Evolutionary conservation across 2,113 vertebrate species (phyloP).

Genomic region (Sphyrna mokarran): DNA sequence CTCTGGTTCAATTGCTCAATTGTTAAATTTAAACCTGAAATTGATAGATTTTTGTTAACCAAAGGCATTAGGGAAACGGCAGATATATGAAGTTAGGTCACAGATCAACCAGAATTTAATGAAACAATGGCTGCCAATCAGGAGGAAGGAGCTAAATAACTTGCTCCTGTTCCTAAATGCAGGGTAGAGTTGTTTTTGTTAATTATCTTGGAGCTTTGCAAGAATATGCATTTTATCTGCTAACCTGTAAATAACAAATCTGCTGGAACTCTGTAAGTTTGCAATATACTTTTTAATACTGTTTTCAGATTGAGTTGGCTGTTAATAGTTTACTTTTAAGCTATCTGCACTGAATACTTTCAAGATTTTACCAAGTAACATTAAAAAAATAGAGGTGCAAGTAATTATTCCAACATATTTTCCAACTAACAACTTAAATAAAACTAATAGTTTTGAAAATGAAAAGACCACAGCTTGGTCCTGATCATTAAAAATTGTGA

Average conservation of each 20-base stretch:
- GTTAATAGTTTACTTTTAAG: not conserved
- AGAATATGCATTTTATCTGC: not conserved
- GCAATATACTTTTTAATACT: not conserved
- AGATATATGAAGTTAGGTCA: not conserved
- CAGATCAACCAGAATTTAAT: not conserved
- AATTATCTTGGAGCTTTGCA: not conserved
- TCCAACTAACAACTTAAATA: not conserved
- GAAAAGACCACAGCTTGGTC: not conserved
- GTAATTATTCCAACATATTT: not conserved
- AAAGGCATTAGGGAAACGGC: not conserved
- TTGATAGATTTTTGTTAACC: no score
- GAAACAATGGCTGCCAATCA: not conserved
- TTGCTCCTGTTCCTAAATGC: not conserved
- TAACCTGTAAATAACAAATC: not conserved
- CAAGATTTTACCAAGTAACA: not conserved
- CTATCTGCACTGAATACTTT: not conserved
- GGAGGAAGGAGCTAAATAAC: not conserved
- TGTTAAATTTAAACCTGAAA: no score
- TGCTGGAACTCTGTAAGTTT: not conserved
- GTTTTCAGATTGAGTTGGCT: not conserved
- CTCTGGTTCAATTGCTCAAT: no score
- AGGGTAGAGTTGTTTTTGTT: not conserved
- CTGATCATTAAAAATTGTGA: not conserved
- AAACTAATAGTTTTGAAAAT: not conserved
- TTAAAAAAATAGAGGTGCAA: not conserved